These are phyloP conservation scores for Toxostoma redivivum DNA, from an alignment of 2,113 vertebrate genomes.

Conservation along the genomic window DNA sequence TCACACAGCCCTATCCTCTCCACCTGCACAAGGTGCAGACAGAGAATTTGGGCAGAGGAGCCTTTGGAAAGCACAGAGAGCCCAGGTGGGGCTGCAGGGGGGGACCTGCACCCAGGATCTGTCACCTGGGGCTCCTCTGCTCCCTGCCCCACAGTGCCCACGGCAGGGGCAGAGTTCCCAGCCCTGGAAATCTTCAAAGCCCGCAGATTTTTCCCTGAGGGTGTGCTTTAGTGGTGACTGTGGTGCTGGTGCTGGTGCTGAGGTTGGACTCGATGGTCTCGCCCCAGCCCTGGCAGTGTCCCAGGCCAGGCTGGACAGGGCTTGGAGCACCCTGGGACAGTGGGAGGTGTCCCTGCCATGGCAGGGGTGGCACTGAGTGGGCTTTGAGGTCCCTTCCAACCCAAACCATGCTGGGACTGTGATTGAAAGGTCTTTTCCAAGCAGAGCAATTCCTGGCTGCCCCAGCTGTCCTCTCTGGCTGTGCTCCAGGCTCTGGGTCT, in stretches of 20 bases:
- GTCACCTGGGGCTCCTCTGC: neutral
- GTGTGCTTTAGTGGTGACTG: no score
- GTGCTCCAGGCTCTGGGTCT: neutral
- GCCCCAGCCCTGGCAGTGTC: accelerated
- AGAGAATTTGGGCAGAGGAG: neutral
- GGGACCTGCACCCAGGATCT: neutral
- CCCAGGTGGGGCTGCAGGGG: neutral
- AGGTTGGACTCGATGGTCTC: neutral
- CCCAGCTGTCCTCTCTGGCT: no score
- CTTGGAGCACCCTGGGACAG: neutral
- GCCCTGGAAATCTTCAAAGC: no score
- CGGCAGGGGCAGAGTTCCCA: neutral
- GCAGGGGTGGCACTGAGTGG: neutral
- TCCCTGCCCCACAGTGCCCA: neutral
- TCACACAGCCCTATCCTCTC: neutral
- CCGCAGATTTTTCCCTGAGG: neutral
- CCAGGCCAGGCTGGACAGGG: neutral
- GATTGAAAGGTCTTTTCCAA: neutral
- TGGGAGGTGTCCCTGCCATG: neutral
- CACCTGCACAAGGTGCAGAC: neutral
- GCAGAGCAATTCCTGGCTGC: neutral
- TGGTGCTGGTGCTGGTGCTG: neutral
- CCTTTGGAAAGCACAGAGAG: neutral
- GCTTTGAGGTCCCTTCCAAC: neutral
- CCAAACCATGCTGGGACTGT: neutral